These are phyloP conservation scores for Chloropsis hardwickii DNA, from an alignment of 2,113 vertebrate genomes.

Conservation along the genomic window DNA sequence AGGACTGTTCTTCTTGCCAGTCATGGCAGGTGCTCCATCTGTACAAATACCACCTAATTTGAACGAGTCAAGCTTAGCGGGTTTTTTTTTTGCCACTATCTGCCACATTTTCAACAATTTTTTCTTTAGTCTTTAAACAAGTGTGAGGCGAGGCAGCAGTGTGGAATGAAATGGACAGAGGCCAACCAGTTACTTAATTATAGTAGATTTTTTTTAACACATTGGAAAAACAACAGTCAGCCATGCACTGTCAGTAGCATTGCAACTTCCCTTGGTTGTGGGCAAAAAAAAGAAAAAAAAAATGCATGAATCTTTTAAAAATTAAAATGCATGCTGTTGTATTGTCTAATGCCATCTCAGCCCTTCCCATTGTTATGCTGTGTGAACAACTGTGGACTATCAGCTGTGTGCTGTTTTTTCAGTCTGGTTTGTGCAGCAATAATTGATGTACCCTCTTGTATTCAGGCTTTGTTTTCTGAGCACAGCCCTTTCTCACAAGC, in stretches of 20 bases:
- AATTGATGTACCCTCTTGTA: neutral
- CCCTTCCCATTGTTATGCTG: constrained; percentile 19
- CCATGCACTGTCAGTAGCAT: neutral
- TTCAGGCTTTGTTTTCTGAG: neutral
- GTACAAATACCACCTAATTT: constrained; percentile 31
- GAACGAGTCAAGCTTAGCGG: neutral
- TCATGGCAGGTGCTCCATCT: constrained; percentile 56
- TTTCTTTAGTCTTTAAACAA: constrained; percentile 32
- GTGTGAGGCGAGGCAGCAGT: constrained; percentile 22
- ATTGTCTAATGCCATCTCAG: neutral
- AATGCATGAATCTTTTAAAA: neutral
- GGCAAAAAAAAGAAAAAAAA: neutral
- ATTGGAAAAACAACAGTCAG: neutral
- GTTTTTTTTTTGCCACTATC: neutral
- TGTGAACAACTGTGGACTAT: neutral
- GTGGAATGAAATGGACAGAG: constrained; percentile 37
- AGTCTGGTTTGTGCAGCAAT: neutral
- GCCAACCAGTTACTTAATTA: constrained; percentile 29
- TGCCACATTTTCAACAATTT: constrained; percentile 22
- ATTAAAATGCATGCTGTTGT: neutral
- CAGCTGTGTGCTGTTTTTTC: constrained; percentile 30
- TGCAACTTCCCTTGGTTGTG: neutral
- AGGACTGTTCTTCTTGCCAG: constrained; percentile 42
- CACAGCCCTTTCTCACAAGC: neutral
- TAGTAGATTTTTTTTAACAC: neutral